Base-by-base conservation (phyloP, 2,797 vertebrate species). In the Smutsia temminckii region DNA sequence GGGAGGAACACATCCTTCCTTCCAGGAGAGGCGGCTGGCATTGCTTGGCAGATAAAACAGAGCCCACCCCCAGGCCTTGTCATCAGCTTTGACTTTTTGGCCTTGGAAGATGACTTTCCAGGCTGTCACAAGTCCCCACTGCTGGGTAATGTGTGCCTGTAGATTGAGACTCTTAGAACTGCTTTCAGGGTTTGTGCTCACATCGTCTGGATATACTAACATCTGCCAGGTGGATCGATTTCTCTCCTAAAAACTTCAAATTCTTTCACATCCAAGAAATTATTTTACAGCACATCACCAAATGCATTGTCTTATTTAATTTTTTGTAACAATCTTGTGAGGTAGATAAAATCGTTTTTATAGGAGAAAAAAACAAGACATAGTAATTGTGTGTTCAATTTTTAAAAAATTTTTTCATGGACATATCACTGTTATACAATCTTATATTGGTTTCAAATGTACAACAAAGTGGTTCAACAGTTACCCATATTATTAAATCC, bases 191-290 rank as follows among this genome's bases (percentile, higher is more conserved):
- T 57, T 66, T 42, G 6, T 23, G 17, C 8, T 57, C n/a, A 34
- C 7, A 6, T 23, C 46, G 37, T 78, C 46, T 49, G 27, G 27
- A 55, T 23, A 66, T 21, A 90, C 61, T 21, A 90, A 59, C 37
- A 75, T 85, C 77, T 75, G 13, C 18, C 29, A 25, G 21, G 21
- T 2, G 20, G 53, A 68, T 91, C 51, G 42, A 71, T 34, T 84
- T 83, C 75, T 87, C n/a, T 79, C 64, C 66, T 86, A 69, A 96
- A 92, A 75, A 55, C 10, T 71, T 75, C 16, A 55, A 25, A 79
- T 74, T 83, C 12, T 95, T 93, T 85, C 88, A 83, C 17, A 46
- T 29, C 53, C 71, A 71, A 29, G 8, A 90, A 85, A 80, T 64
- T 55, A 68, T 64, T 89, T 92, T 93, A 85, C 5, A 53, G 72